These are phyloP conservation scores for Athetis lepigone DNA, from an alignment of 2,888 invertebrate species.

Conservation along the genomic window DNA sequence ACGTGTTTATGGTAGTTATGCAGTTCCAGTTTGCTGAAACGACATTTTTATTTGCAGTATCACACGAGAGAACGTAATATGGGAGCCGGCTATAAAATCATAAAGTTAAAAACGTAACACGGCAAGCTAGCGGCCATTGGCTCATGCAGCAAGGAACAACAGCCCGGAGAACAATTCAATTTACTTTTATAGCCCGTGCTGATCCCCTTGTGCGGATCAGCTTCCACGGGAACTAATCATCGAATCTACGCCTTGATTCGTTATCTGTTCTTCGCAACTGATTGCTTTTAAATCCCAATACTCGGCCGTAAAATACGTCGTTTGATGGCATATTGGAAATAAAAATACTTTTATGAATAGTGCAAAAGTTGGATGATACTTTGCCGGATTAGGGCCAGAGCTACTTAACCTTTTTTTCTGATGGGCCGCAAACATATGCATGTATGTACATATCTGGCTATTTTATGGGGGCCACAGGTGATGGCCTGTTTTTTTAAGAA, in stretches of 20 bases:
- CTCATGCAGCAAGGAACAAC: conserved; percentile 78
- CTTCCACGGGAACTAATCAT: conserved; percentile 84
- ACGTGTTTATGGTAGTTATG: conserved; percentile 49
- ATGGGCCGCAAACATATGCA: conserved; percentile 23
- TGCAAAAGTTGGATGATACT: conserved; percentile 38
- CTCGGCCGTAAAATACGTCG: conserved; percentile 64
- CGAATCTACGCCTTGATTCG: conserved; percentile 81
- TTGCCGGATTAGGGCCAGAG: conserved; percentile 19
- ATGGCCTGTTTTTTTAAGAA: conserved; percentile 30
- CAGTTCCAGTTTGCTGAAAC: conserved; percentile 42
- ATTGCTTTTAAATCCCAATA: conserved; percentile 75
- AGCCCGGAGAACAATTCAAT: conserved; percentile 87
- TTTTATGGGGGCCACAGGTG: conserved; percentile 48
- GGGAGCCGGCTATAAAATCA: conserved; percentile 71
- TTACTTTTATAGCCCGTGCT: conserved; percentile 87
- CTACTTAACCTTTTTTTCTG: conserved; percentile 30
- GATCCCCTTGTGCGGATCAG: conserved; percentile 83
- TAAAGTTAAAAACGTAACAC: conserved; percentile 79
- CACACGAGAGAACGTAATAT: conserved; percentile 65
- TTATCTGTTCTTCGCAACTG: conserved; percentile 76
- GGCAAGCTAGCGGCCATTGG: conserved; percentile 72
- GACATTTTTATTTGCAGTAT: conserved; percentile 60
- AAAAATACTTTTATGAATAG: conserved; percentile 57
- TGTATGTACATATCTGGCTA: conserved; percentile 25
- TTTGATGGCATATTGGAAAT: conserved; percentile 60